These are phyloP conservation scores for Pan paniscus DNA, from an alignment of 2,113 vertebrate genomes.

Conservation along the genomic window DNA sequence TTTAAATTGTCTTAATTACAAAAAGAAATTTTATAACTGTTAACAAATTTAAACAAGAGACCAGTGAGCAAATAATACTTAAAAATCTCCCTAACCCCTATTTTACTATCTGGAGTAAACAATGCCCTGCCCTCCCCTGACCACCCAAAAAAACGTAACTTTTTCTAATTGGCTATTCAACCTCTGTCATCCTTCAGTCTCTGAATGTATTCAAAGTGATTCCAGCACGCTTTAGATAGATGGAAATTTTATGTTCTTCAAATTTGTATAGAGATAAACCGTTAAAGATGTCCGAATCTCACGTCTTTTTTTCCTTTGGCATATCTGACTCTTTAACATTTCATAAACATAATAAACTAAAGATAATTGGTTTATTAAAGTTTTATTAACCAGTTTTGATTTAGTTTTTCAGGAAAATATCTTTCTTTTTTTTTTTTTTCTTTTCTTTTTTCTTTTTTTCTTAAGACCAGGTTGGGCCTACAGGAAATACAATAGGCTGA, in stretches of 20 bases:
- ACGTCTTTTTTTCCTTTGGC: not conserved
- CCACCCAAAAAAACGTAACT: fast-evolving
- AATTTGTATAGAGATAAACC: not conserved
- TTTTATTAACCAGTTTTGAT: not conserved
- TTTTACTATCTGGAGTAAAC: not conserved
- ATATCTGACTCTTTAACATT: not conserved
- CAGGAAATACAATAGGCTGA: not conserved
- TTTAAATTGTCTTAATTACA: not conserved
- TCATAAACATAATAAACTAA: not conserved
- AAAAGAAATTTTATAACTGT: not conserved
- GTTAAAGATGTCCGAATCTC: not conserved
- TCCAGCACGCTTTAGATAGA: not conserved
- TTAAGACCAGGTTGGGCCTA: not conserved
- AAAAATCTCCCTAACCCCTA: not conserved
- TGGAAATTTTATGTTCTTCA: not conserved
- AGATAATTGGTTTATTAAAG: not conserved
- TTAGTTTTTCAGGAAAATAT: not conserved
- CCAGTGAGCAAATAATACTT: not conserved
- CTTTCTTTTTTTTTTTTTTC: too few species aligned
- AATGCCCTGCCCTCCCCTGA: not conserved
- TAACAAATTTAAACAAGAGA: not conserved
- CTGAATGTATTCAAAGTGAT: not conserved
- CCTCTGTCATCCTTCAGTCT: not conserved
- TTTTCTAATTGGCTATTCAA: not conserved
- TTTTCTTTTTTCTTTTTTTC: not conserved